phyloP scores from a whole-genome alignment of 2,113 vertebrate genomes.

The Hippocampus zosterae region DNA sequence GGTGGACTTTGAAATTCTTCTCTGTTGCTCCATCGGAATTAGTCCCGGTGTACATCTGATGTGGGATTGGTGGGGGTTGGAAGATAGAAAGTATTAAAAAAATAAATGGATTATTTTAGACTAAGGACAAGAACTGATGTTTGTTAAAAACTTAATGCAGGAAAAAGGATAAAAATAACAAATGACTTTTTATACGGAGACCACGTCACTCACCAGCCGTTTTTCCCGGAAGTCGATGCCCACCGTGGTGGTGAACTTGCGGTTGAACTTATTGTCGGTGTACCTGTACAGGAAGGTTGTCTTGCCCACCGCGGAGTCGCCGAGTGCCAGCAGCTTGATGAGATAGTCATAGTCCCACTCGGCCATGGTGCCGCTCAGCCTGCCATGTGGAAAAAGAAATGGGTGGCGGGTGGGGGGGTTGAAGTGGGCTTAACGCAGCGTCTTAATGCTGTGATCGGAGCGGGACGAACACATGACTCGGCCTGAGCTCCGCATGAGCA shows the following conservation, averaged over 20 bases:
- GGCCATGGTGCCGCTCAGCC: constrained; percentile 81
- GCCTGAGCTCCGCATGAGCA: constrained; percentile 64
- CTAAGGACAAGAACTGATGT: neutral
- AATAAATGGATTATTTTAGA: neutral
- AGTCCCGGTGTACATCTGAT: constrained; percentile 79
- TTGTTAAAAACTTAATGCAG: neutral
- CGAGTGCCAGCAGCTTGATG: constrained; percentile 94
- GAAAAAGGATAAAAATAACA: neutral
- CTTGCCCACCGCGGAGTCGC: constrained; percentile 93
- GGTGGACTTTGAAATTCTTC: constrained; percentile 84
- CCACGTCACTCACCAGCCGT: constrained; percentile 82
- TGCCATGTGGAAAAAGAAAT: constrained; percentile 34
- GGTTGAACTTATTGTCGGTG: constrained; percentile 91
- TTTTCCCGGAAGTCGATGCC: constrained; percentile 98
- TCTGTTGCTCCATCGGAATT: constrained; percentile 78
- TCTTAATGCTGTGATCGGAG: constrained; percentile 54
- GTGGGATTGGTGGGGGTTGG: neutral
- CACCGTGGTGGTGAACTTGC: constrained; percentile 92
- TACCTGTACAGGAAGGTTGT: constrained; percentile 92
- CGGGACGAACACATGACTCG: constrained; percentile 62
- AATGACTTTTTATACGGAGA: neutral
- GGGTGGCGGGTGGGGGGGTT: neutral
- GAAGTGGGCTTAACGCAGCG: constrained; percentile 22
- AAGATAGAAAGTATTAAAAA: neutral
- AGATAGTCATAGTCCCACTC: constrained; percentile 95